These are phyloP conservation scores for Anticlea derivata DNA, from an alignment of 2,888 invertebrate species.

Conservation along the genomic window DNA sequence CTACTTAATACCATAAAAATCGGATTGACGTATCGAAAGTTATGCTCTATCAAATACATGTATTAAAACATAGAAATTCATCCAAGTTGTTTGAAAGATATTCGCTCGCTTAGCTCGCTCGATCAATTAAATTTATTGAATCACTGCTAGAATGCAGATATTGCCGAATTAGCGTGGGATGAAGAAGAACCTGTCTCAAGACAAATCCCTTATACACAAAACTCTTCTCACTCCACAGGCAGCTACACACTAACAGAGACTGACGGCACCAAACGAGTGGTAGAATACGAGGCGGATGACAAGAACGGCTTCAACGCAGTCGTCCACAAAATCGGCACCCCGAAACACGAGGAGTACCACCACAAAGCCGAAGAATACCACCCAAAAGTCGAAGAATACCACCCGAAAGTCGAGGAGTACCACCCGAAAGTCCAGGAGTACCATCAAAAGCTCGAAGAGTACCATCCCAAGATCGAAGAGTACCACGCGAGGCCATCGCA, in stretches of 20 bases:
- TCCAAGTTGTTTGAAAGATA: too few species aligned
- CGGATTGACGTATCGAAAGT: too few species aligned
- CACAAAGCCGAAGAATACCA: conserved; percentile 35
- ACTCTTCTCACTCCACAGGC: conserved; percentile 64
- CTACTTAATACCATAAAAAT: too few species aligned
- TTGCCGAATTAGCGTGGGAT: too few species aligned
- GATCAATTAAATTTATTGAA: too few species aligned
- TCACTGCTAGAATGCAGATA: too few species aligned
- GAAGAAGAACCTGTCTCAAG: too few species aligned
- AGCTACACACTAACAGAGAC: conserved; percentile 83
- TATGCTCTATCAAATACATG: too few species aligned
- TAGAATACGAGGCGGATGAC: conserved; percentile 84
- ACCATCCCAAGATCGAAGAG: conserved; percentile 31
- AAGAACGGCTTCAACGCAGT: conserved; percentile 85
- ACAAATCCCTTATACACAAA: too few species aligned
- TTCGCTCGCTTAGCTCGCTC: too few species aligned
- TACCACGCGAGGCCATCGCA: conserved; percentile 44
- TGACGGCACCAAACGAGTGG: conserved; percentile 83
- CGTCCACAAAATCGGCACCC: conserved; percentile 81
- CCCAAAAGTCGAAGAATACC: conserved; percentile 35
- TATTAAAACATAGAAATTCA: too few species aligned
- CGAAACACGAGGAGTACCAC: conserved; percentile 53
- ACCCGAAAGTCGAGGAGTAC: conserved; percentile 36
- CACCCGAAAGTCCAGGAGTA: conserved; percentile 33
- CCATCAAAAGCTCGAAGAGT: conserved; percentile 28